Evolutionary conservation across 2,888 invertebrate species (phyloP).

Genomic region (Ypsolopha scabrella): DNA sequence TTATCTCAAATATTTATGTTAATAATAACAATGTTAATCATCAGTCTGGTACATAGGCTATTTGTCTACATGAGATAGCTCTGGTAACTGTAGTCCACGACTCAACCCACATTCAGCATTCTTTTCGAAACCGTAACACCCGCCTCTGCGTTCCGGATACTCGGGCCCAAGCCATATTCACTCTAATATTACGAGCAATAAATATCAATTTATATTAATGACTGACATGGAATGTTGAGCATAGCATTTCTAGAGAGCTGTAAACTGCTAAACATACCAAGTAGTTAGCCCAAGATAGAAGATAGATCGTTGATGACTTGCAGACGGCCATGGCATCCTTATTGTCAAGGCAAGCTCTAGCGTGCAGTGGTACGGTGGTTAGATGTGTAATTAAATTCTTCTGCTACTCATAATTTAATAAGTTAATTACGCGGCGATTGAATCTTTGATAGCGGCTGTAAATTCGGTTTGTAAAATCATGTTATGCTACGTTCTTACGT

Average conservation of each 20-base stretch:
- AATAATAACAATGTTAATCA: too few species aligned
- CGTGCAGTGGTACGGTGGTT: neutral
- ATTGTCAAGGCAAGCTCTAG: neutral
- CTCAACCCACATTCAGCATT: conserved; percentile 69
- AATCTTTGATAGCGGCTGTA: neutral
- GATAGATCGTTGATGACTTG: neutral
- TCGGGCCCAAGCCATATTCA: conserved; percentile 47
- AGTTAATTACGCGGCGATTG: neutral
- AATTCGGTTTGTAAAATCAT: neutral
- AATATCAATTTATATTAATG: conserved; percentile 21
- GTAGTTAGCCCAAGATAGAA: conserved; percentile 15
- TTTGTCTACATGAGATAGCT: too few species aligned
- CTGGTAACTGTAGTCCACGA: conserved; percentile 60
- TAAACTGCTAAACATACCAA: conserved; percentile 33
- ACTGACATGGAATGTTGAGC: neutral
- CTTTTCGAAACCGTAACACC: conserved; percentile 69
- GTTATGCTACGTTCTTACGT: neutral
- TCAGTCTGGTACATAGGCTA: too few species aligned
- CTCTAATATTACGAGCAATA: conserved; percentile 40
- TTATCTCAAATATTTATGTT: too few species aligned
- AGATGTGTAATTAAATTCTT: too few species aligned
- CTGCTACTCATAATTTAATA: neutral
- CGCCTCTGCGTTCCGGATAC: conserved; percentile 65
- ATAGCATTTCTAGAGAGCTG: conserved; percentile 62
- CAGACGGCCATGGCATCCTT: neutral